Percentiles rank a stretch among this genome's conserved stretches.
These are phyloP conservation scores for Galeruca laticollis DNA, from an alignment of 2,888 invertebrate genomes.

Conservation along the genomic window DNA sequence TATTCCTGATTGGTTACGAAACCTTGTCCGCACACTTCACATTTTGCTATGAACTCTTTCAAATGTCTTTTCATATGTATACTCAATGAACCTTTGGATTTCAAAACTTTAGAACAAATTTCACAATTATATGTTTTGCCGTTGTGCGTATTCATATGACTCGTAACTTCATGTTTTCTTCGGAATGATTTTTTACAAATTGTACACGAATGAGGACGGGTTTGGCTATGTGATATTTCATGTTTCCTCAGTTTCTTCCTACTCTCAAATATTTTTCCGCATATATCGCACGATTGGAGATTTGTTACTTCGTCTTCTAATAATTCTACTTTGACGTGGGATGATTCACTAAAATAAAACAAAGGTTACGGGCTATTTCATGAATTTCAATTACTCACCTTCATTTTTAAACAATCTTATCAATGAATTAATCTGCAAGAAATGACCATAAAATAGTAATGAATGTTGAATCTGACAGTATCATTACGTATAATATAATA, in stretches of 20 bases:
- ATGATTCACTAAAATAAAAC: constrained; percentile 5
- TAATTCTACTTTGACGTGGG: constrained; percentile 30
- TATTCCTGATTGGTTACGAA: constrained; percentile 59
- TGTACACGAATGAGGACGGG: constrained; percentile 62
- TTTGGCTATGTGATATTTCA: constrained; percentile 67
- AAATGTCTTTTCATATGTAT: constrained; percentile 70
- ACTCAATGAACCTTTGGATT: constrained; percentile 59
- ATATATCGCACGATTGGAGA: constrained; percentile 61
- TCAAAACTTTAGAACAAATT: constrained; percentile 71
- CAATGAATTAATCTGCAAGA: too few species aligned
- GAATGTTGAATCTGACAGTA: too few species aligned
- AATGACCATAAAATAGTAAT: too few species aligned
- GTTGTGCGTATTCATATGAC: constrained; percentile 47
- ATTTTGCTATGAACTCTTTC: constrained; percentile 67
- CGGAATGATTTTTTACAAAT: constrained; percentile 49
- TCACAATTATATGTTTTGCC: constrained; percentile 63
- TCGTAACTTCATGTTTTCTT: constrained; percentile 42
- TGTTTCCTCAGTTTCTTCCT: constrained; percentile 65
- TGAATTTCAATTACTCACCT: background rate
- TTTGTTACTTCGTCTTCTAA: constrained; percentile 24
- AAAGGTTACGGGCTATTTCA: background rate
- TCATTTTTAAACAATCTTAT: background rate
- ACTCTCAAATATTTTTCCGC: constrained; percentile 63
- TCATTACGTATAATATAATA: too few species aligned
- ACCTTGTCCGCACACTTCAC: constrained; percentile 58